phyloP scores from a whole-genome alignment of 1,140 invertebrate species.

The Penaeus japonicus region DNA sequence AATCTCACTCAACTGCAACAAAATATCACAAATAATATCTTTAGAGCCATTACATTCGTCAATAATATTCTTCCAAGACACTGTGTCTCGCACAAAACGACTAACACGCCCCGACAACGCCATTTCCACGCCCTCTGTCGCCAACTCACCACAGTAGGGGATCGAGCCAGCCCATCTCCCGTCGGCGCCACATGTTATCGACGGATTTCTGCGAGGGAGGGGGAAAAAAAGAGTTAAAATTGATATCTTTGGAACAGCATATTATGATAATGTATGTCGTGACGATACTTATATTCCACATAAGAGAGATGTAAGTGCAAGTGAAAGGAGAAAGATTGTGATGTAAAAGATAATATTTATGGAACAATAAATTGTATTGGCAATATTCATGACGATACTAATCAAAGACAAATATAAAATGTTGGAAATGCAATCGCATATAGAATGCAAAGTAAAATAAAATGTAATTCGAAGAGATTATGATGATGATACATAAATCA shows the following conservation, averaged over 20 bases:
- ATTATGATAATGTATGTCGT: background rate
- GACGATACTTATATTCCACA: no score
- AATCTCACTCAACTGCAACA: background rate
- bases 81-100: background rate
- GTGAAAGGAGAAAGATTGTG: no score
- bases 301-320: no score
- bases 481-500: no score
- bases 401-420: no score
- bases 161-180: slow-evolving; percentile 81
- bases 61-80: background rate
- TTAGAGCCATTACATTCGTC: background rate
- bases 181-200: slow-evolving; percentile 72
- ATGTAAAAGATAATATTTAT: no score
- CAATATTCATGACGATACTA: no score
- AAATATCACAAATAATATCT: background rate
- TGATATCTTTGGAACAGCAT: background rate
- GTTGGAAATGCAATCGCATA: no score
- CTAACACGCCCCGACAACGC: background rate
- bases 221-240: background rate
- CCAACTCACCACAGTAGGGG: slow-evolving; percentile 81
- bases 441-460: no score
- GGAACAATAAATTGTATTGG: no score
- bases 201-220: background rate
- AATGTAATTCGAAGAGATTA: no score
- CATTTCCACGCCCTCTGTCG: background rate